Base-by-base conservation (phyloP, 2,113 vertebrate genomes). In the Rhinoderma darwinii region DNA sequence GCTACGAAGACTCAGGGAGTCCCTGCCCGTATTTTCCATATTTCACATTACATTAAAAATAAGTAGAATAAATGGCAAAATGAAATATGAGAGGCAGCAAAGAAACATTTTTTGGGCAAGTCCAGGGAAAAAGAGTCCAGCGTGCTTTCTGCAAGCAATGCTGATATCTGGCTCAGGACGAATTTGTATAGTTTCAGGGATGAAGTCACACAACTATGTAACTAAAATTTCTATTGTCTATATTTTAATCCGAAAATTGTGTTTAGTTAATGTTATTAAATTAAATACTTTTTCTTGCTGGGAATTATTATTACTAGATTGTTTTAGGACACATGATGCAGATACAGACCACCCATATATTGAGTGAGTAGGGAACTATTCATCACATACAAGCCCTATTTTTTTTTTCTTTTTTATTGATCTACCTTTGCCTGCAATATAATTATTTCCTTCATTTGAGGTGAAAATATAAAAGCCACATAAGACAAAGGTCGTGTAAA, bases 211-310 rank as follows among this genome's bases (percentile, higher is more conserved):
- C 43, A 83, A 83, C n/a, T n/a, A n/a, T n/a, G n/a, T n/a, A n/a
- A n/a, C 41, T 83, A 50, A 18, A 72, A 83, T 50, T 70, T 50
- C 81, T 25, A 83, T 37, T 35, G 81, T 83, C 63, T 83, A 44
- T 18, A 25, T 56, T 70, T 70, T 82, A 83, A 83, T 83, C 47
- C 70, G 87, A 79, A 66, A 63, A 51, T 70, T 50, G 61, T 77
- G 74, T 78, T 79, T 56, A 44, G 87, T 72, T 88, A 84, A 72
- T 83, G 75, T 84, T 83, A 88, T 88, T 88, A 47, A 82, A 77
- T 72, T 78, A 70, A 47, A 72, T 59, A 25, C 27, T 72, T 37
- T 51, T 77, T 84, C 74, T 56, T 12, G 18, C 39, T 35, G 32
- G 5, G 74, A 59, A 78, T 56, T 63, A 78, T 63, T 81, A 17